A percentile compares a stretch with the other conserved stretches of the same genome.
Conservation (phyloP, 2,888 invertebrate genomes). For the Drosophila nr. perissopoda region DNA sequence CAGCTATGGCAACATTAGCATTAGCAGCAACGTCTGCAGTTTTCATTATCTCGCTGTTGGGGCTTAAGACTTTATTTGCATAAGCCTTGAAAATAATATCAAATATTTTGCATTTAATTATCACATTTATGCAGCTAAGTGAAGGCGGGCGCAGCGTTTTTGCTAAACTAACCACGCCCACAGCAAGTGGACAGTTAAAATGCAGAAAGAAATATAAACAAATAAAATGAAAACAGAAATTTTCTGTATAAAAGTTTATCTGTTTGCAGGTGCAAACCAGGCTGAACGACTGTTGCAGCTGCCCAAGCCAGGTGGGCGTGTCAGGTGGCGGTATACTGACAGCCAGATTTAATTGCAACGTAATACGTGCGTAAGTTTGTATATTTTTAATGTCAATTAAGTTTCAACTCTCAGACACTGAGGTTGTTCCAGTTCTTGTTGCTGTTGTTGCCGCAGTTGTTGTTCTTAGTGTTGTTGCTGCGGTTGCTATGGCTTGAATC, state of each 20-base stretch:
- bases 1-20: slow-evolving; percentile 2
- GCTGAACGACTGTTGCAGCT: slow-evolving; percentile 16
- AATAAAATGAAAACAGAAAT: slow-evolving; percentile 58
- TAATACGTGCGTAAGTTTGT: slow-evolving; percentile 69
- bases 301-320: slow-evolving; percentile 26
- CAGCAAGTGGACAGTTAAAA: slow-evolving; percentile 25
- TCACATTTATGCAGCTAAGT: slow-evolving; percentile 46
- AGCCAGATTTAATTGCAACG: slow-evolving; percentile 62
- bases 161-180: slow-evolving; percentile 31
- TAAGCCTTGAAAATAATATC: slow-evolving; percentile 75
- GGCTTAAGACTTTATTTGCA: slow-evolving; percentile 71
- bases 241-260: slow-evolving; percentile 45
- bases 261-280: slow-evolving; percentile 28
- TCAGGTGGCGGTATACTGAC: slow-evolving; percentile 18
- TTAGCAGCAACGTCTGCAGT: slow-evolving; percentile 54
- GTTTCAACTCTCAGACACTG: slow-evolving; percentile 67
- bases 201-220: slow-evolving; percentile 8
- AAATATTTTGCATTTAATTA: slow-evolving; percentile 81
- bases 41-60: slow-evolving; percentile 63
- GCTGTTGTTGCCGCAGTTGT: neutral
- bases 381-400: slow-evolving; percentile 73
- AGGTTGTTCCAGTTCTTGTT: slow-evolving; percentile 22
- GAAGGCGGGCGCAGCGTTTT: slow-evolving; percentile 8
- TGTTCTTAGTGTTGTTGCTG: slow-evolving; percentile 26
- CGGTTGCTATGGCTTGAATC: slow-evolving; percentile 44